Evolutionary conservation across 2,888 invertebrate genomes (phyloP).

Genomic region (Chymomyza amoena): DNA sequence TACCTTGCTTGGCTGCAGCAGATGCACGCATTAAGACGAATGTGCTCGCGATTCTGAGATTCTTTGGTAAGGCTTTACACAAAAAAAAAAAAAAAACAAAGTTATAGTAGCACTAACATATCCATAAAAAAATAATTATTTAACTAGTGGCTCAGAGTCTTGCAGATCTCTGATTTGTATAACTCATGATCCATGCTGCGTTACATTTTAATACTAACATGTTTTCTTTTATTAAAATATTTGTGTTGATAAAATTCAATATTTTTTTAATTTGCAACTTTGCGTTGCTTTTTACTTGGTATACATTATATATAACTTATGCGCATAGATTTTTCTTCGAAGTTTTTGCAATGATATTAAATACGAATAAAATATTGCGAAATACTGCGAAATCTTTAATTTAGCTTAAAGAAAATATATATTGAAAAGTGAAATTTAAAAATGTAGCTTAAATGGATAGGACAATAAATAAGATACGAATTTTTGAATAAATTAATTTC

Average conservation of each 20-base stretch:
- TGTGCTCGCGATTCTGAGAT: too few species aligned
- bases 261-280: conserved; percentile 64
- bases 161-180: too few species aligned
- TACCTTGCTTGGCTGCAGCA: too few species aligned
- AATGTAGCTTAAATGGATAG: not conserved
- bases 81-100: too few species aligned
- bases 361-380: conserved; percentile 10
- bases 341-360: conserved; percentile 25
- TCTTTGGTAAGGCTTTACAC: too few species aligned
- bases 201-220: conserved; percentile 50
- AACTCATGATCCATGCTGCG: too few species aligned
- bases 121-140: too few species aligned
- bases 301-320: conserved; percentile 59
- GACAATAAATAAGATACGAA: conserved; percentile 1
- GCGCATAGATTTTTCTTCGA: conserved; percentile 22
- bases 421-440: not conserved
- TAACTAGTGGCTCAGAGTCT: too few species aligned
- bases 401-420: not conserved
- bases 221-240: conserved; percentile 65
- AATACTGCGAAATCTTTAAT: not conserved
- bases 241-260: conserved; percentile 68
- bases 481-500: not conserved
- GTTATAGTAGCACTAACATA: too few species aligned
- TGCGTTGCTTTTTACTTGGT: conserved; percentile 56
- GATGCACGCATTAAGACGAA: too few species aligned